These are phyloP conservation scores for Idris sp. DNA, from an alignment of 1,140 invertebrate genomes.

Conservation along the genomic window DNA sequence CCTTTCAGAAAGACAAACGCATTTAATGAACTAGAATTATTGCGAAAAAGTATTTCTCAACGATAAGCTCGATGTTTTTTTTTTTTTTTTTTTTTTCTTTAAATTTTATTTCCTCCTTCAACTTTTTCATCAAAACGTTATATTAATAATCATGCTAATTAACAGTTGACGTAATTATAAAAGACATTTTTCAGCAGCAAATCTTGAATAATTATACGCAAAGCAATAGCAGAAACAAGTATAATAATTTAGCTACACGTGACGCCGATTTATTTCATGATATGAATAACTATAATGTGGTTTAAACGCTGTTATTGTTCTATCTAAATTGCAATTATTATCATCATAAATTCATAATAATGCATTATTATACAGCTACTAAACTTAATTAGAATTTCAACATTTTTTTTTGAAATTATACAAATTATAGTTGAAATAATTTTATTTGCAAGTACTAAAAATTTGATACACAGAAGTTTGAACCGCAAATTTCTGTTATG, in stretches of 20 bases:
- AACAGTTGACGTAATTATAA: too few species aligned
- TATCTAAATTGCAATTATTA: slow-evolving; percentile 36
- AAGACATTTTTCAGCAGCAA: too few species aligned
- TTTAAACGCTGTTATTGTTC: slow-evolving; percentile 29
- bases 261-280: slow-evolving; percentile 32
- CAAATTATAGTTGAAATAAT: slow-evolving; percentile 4
- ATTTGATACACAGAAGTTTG: too few species aligned
- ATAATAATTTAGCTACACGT: slow-evolving; percentile 16
- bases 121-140: too few species aligned
- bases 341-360: slow-evolving; percentile 21
- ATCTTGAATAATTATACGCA: background rate
- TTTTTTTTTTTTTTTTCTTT: slow-evolving; percentile 7
- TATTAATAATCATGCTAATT: too few species aligned
- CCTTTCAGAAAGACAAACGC: slow-evolving; percentile 43
- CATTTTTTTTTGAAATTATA: too few species aligned
- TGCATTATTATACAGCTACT: slow-evolving; percentile 1
- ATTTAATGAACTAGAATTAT: slow-evolving; percentile 54
- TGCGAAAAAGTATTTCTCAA: slow-evolving; percentile 23
- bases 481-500: background rate
- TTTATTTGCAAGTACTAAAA: background rate
- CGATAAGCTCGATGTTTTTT: slow-evolving; percentile 6
- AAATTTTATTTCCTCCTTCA: too few species aligned
- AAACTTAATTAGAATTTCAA: background rate
- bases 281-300: slow-evolving; percentile 38
- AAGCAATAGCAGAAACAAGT: slow-evolving; percentile 24